Base-by-base conservation (phyloP, 2,113 vertebrate species). In the Cheilinus undulatus region DNA sequence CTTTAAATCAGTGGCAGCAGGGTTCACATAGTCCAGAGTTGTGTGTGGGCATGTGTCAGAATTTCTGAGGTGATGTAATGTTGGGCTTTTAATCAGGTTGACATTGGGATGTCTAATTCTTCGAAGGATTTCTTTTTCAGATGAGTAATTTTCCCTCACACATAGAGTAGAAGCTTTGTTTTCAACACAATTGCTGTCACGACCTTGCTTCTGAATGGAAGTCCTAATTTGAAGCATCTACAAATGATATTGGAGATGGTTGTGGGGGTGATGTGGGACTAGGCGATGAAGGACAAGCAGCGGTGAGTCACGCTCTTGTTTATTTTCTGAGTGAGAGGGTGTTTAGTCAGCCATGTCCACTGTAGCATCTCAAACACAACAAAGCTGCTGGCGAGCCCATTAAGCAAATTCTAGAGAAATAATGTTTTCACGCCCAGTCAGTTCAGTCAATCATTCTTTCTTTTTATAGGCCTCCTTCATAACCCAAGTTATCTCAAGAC, bases 301-400 rank as follows among this genome's bases (percentile, higher is more conserved):
- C 63, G 73, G 42, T 73, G 52, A 74, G 51, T 70, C 75, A 56
- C 8, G 13, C 15, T 49, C n/a, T 59, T 67, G n/a, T 26, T 78
- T 28, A 46, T 71, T 38, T 12, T 42, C 22, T 43, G 30, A 28
- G 28, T 58, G 43, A 60, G 46, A 51, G 54, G 69, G 68, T 48
- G 63, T 54, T 70, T 19, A 36, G 34, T 67, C 40, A 77, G 48
- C 22, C 20, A 48, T 45, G 24, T 64, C 45, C 61, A 22, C 27
- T 43, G 17, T 36, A 23, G 8, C 19, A 22, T 2, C 23, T 15
- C 10, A 58, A 30, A 69, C 20, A 58, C 5, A 48, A 74, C 7
- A 38, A 53, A 38, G 56, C n/a, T 66, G 46, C 32, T 57, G n/a
- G n/a, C n/a, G n/a, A 48, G 49, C 3, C 13, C 6, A 22, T 62